Evolutionary conservation across 2,888 invertebrate genomes (phyloP).

Genomic region (Mesochorus sp.): DNA sequence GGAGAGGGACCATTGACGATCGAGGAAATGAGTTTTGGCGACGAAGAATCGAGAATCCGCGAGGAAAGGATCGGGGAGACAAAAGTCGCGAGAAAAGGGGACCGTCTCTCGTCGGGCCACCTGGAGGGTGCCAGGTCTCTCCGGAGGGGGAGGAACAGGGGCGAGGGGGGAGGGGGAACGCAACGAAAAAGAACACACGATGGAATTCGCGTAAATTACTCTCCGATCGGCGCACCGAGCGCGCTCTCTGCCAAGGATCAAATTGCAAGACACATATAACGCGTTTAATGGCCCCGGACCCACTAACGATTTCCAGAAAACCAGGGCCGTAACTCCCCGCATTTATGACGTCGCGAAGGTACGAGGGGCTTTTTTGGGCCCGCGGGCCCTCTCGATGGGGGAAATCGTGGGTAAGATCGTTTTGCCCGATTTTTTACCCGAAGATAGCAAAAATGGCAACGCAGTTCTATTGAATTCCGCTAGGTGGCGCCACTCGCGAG

Average conservation of each 20-base stretch:
- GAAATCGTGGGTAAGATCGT: too few relatives aligned
- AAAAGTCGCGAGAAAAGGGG: conserved; percentile 27
- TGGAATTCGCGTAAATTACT: conserved; percentile 78
- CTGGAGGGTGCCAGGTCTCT: conserved; percentile 61
- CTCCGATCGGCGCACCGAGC: conserved; percentile 73
- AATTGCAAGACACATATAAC: conserved; percentile 79
- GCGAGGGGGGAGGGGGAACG: neutral
- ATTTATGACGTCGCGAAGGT: conserved; percentile 19
- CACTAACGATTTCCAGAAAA: conserved; percentile 79
- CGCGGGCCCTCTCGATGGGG: too few relatives aligned
- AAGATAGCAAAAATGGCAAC: too few relatives aligned
- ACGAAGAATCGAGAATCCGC: too few relatives aligned
- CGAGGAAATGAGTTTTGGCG: too few relatives aligned
- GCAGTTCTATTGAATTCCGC: too few relatives aligned
- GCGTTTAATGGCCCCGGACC: conserved; percentile 78
- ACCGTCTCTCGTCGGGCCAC: conserved; percentile 64
- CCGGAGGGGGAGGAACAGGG: neutral
- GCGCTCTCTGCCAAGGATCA: conserved; percentile 76
- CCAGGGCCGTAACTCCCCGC: conserved; percentile 71
- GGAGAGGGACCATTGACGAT: too few relatives aligned
- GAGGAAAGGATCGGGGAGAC: conserved; percentile 22
- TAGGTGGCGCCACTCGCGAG: too few relatives aligned
- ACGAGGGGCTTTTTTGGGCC: too few relatives aligned
- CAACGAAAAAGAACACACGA: conserved; percentile 60
- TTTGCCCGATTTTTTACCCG: too few relatives aligned